A percentile compares a stretch with the other conserved stretches of the same genome.
Conservation (phyloP, 1,140 invertebrate species). For the Temnothorax nylanderi region DNA sequence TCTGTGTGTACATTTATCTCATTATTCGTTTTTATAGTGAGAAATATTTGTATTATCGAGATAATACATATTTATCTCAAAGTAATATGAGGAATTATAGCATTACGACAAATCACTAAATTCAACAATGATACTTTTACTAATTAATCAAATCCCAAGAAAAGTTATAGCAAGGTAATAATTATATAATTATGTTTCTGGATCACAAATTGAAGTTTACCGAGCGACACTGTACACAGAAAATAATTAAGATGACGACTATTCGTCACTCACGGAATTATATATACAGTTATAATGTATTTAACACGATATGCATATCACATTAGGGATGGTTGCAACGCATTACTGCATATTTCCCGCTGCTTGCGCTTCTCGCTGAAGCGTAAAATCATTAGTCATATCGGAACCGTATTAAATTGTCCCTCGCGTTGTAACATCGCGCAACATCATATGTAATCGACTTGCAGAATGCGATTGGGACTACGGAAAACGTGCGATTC, state of each 20-base stretch:
- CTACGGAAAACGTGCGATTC: constrained; percentile 19
- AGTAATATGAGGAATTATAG: background rate
- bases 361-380: background rate
- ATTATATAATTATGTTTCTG: background rate
- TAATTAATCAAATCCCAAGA: background rate
- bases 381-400: background rate
- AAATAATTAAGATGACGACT: constrained; percentile 12
- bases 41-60: background rate
- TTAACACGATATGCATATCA: constrained; percentile 50
- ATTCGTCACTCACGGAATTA: constrained; percentile 6
- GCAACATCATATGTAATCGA: constrained; percentile 7
- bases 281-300: constrained; percentile 4
- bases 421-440: background rate
- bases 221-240: background rate
- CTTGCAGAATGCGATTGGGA: background rate
- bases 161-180: background rate
- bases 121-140: background rate
- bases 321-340: background rate
- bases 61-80: background rate
- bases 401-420: constrained; percentile 4
- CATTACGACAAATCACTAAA: background rate
- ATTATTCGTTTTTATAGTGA: background rate
- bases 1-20: background rate
- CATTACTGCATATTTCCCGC: background rate
- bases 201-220: background rate